These are phyloP conservation scores for Chelonus insularis DNA, from an alignment of 1,140 invertebrate genomes.

Conservation along the genomic window DNA sequence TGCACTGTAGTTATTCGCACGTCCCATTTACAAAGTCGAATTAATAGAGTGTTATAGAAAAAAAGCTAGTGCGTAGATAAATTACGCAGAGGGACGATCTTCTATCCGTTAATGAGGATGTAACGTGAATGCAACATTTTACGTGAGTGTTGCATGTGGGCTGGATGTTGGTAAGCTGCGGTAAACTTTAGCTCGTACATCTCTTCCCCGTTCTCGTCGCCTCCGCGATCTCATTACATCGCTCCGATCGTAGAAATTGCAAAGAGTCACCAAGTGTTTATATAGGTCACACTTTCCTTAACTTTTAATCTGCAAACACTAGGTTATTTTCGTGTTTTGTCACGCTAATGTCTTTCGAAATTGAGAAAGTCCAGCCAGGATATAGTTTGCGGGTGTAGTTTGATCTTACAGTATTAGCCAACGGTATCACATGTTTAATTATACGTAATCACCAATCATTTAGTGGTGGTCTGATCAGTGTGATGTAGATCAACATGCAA, in stretches of 20 bases:
- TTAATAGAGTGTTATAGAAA: conserved; percentile 49
- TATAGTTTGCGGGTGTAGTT: too few relatives aligned
- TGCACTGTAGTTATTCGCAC: neutral
- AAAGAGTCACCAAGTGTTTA: neutral
- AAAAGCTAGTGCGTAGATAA: conserved; percentile 35
- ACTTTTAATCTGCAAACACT: too few relatives aligned
- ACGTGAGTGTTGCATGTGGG: conserved; percentile 2
- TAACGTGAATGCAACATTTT: conserved; percentile 28
- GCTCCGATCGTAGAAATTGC: conserved; percentile 2
- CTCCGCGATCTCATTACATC: neutral
- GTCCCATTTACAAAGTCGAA: conserved; percentile 42
- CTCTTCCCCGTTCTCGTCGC: neutral
- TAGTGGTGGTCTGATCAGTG: neutral
- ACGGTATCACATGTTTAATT: conserved; percentile 1
- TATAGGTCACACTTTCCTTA: neutral
- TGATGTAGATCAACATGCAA: neutral
- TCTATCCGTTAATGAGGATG: conserved; percentile 49
- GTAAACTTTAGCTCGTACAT: neutral
- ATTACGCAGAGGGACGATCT: conserved; percentile 34
- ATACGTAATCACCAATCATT: conserved; percentile 4
- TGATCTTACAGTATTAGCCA: too few relatives aligned
- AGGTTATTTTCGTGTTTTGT: too few relatives aligned
- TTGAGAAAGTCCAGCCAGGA: too few relatives aligned
- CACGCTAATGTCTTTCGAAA: neutral
- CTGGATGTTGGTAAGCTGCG: neutral